phyloP scores from a whole-genome alignment of 2,113 vertebrate genomes.

The Ptychochromis oligacanthus region DNA sequence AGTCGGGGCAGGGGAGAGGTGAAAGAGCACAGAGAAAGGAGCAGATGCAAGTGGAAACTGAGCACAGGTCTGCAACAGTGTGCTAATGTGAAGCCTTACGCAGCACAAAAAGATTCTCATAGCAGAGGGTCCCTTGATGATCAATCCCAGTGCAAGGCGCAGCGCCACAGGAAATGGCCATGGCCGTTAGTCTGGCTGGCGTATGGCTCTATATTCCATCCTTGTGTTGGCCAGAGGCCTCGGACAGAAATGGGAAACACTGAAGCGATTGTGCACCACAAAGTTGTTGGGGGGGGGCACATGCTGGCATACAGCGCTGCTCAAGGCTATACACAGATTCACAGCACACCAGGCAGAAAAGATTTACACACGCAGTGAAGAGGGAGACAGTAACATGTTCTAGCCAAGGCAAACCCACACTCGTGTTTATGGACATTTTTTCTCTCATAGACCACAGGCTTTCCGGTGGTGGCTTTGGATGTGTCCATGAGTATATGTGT shows the following conservation, averaged over 20 bases:
- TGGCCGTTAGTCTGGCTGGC: conserved; percentile 38
- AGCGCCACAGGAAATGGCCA: conserved; percentile 59
- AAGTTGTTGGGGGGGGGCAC: not conserved
- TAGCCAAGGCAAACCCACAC: conserved; percentile 73
- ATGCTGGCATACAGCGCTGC: conserved; percentile 41
- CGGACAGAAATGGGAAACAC: conserved; percentile 49
- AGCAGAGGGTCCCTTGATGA: conserved; percentile 8
- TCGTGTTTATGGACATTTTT: conserved; percentile 72
- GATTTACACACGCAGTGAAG: conserved; percentile 66
- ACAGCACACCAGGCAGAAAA: conserved; percentile 62
- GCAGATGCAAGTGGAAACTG: conserved; percentile 54
- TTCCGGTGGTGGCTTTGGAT: conserved; percentile 65
- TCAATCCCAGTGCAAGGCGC: conserved; percentile 34
- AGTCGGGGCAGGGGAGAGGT: conserved; percentile 20
- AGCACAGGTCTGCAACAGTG: conserved; percentile 23
- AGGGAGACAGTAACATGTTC: conserved; percentile 55
- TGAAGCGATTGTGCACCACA: conserved; percentile 44
- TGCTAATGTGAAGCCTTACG: conserved; percentile 31
- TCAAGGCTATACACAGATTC: conserved; percentile 55
- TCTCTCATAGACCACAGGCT: conserved; percentile 66
- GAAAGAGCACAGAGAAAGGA: conserved; percentile 9
- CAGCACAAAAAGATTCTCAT: conserved; percentile 37
- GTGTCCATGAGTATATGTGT: conserved; percentile 20
- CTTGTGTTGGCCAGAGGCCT: conserved; percentile 39
- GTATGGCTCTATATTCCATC: conserved; percentile 46